These are phyloP conservation scores for Chrysopa pallens DNA, from an alignment of 1,140 invertebrate species.

Conservation along the genomic window DNA sequence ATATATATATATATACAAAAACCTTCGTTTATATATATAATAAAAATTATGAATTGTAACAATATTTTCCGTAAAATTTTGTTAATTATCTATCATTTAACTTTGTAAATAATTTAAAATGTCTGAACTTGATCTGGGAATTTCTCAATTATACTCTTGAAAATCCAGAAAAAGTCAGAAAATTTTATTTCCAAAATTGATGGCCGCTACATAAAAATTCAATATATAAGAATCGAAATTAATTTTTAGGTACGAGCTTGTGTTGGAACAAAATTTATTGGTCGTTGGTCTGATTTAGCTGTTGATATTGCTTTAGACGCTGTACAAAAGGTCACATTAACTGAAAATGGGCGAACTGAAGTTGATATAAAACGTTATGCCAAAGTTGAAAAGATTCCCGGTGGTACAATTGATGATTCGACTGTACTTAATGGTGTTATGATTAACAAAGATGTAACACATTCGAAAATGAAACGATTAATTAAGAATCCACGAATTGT, in stretches of 20 bases:
- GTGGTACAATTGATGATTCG: slow-evolving; percentile 89
- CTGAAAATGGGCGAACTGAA: slow-evolving; percentile 79
- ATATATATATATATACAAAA: too few relatives aligned
- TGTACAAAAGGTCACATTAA: slow-evolving; percentile 75
- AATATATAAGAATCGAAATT: neutral
- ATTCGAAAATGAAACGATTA: slow-evolving; percentile 87
- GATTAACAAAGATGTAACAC: slow-evolving; percentile 98
- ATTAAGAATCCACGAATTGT: slow-evolving; percentile 89
- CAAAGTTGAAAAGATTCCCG: slow-evolving; percentile 96
- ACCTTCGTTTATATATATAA: too few relatives aligned
- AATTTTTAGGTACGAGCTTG: slow-evolving; percentile 65
- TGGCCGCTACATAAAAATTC: too few relatives aligned
- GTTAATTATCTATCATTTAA: too few relatives aligned
- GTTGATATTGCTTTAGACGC: slow-evolving; percentile 92
- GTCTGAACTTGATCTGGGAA: too few relatives aligned
- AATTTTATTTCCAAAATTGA: too few relatives aligned
- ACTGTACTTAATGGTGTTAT: slow-evolving; percentile 89
- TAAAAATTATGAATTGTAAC: too few relatives aligned
- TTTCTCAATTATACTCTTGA: too few relatives aligned
- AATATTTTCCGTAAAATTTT: too few relatives aligned
- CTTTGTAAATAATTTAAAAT: too few relatives aligned
- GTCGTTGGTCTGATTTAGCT: slow-evolving; percentile 85
- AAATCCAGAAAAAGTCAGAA: too few relatives aligned
- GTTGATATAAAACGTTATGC: slow-evolving; percentile 97
- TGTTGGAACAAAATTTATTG: slow-evolving; percentile 93